A percentile compares a stretch with the other conserved stretches of the same genome.
These are phyloP conservation scores for Perithous albicinctus DNA, from an alignment of 2,888 invertebrate genomes.

Conservation along the genomic window DNA sequence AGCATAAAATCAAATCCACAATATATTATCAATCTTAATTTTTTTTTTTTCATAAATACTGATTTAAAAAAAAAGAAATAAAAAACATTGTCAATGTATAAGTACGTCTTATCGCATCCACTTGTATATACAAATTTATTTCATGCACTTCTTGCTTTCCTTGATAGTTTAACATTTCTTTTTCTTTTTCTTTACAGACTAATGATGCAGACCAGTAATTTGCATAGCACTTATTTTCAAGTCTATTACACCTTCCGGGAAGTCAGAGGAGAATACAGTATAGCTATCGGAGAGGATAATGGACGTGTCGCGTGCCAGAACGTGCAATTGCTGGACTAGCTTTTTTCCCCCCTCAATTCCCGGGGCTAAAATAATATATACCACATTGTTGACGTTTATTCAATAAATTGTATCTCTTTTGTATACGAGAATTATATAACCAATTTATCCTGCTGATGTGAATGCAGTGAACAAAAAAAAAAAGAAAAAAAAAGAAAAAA, in stretches of 20 bases:
- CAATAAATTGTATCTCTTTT: constrained; percentile 45
- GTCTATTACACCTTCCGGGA: constrained; percentile 64
- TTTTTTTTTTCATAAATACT: too few relatives aligned
- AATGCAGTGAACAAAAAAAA: too few relatives aligned
- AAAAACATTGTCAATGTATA: too few relatives aligned
- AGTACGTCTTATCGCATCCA: background rate
- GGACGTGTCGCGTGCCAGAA: constrained; percentile 61
- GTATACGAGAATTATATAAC: constrained; percentile 38
- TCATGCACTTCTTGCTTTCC: background rate
- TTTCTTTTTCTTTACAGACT: constrained; percentile 29
- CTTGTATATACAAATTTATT: background rate
- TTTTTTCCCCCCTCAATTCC: constrained; percentile 29
- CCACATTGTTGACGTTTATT: constrained; percentile 45
- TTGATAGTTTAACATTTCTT: too few relatives aligned
- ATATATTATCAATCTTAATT: too few relatives aligned
- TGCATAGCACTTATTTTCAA: constrained; percentile 65
- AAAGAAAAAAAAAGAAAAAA: too few relatives aligned
- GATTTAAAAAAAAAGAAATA: too few relatives aligned
- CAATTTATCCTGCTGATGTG: constrained; percentile 12
- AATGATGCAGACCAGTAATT: constrained; percentile 53
- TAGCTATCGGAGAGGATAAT: constrained; percentile 38
- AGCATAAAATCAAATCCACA: too few relatives aligned
- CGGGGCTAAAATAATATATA: constrained; percentile 39
- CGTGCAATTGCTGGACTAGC: background rate
- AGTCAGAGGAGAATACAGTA: constrained; percentile 36